These are phyloP conservation scores for Phortica magna DNA, from an alignment of 2,888 invertebrate species.

Conservation along the genomic window DNA sequence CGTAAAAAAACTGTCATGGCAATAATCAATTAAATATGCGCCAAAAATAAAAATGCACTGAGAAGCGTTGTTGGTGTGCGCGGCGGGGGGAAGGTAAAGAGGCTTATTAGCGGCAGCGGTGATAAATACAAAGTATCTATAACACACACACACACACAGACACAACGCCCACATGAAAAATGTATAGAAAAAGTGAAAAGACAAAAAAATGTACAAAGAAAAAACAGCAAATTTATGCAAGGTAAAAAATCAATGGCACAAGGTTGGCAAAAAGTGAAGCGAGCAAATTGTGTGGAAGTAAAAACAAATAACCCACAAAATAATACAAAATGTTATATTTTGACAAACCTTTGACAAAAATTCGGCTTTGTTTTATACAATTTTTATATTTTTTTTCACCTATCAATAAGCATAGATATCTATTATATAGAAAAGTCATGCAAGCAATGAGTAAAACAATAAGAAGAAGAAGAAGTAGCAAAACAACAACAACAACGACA, in stretches of 20 bases:
- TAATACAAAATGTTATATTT: not conserved
- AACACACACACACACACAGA: not conserved
- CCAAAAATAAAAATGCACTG: not conserved
- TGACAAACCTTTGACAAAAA: not conserved
- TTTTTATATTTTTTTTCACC: not conserved
- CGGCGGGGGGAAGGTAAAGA: not conserved
- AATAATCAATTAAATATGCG: constrained; percentile 28
- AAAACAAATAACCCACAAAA: not conserved
- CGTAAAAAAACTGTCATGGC: constrained; percentile 5
- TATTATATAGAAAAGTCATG: not conserved
- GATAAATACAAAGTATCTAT: not conserved
- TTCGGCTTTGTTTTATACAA: not conserved
- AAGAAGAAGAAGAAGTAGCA: not conserved
- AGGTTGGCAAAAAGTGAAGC: not conserved
- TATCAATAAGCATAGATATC: constrained; percentile 1
- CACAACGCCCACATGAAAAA: constrained; percentile 6
- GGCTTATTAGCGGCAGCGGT: not conserved
- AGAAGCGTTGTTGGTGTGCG: too few species aligned
- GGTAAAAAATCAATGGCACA: constrained; percentile 1
- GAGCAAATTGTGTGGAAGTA: not conserved
- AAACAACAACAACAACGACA: not conserved
- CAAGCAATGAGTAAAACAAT: not conserved
- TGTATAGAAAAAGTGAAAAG: not conserved
- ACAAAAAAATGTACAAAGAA: not conserved
- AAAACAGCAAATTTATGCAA: constrained; percentile 8